These are phyloP conservation scores for Gallinago media DNA, from an alignment of 2,113 vertebrate species.

Conservation along the genomic window DNA sequence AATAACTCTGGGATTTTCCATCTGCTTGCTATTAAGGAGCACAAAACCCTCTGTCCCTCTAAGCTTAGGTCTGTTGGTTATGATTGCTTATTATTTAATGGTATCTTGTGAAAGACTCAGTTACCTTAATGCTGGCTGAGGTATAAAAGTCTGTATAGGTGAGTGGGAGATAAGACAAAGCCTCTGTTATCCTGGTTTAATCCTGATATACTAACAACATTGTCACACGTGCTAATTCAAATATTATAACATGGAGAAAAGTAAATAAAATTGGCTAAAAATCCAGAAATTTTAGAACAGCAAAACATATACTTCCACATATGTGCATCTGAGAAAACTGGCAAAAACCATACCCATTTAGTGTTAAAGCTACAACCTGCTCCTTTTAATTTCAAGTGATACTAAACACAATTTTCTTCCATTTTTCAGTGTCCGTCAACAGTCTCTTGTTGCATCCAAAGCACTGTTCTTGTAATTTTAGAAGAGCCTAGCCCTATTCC, in stretches of 20 bases:
- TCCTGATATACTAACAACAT: background rate
- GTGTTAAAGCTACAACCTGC: background rate
- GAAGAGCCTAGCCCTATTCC: background rate
- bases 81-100: background rate
- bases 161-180: background rate
- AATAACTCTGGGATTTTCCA: background rate
- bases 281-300: background rate
- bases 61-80: background rate
- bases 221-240: background rate
- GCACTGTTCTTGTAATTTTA: background rate
- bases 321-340: background rate
- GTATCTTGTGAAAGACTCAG: background rate
- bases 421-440: background rate
- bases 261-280: background rate
- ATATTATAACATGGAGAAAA: background rate
- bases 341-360: background rate
- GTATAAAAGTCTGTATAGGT: background rate
- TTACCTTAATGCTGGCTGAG: background rate
- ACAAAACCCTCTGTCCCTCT: background rate
- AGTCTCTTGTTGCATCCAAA: background rate
- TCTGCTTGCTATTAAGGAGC: background rate
- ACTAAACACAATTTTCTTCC: background rate
- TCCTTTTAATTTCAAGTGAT: background rate
- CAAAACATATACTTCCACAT: background rate
- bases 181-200: background rate